Evolutionary conservation across 2,113 vertebrate genomes (phyloP).

Genomic region (Tor tambroides): DNA sequence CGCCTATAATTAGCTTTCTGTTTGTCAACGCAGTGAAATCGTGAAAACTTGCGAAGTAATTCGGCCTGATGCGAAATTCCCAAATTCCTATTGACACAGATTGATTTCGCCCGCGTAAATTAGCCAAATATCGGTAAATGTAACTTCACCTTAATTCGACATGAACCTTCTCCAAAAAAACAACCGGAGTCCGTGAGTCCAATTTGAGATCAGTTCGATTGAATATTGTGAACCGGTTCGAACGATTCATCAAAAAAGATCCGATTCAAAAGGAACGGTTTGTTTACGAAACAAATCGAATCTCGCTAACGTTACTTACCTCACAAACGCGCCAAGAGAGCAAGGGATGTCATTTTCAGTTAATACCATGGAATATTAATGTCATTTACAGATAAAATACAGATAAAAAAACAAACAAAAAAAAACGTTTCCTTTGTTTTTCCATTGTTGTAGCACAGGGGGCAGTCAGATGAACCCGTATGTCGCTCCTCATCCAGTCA

Average conservation of each 20-base stretch:
- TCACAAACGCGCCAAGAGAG: not conserved
- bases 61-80: not conserved
- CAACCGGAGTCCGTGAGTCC: not conserved
- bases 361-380: not conserved
- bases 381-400: not conserved
- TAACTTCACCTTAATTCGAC: not conserved
- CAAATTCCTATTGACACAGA: not conserved
- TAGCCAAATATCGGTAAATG: not conserved
- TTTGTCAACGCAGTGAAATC: not conserved
- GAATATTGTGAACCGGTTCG: not conserved
- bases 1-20: not conserved
- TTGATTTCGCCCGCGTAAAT: not conserved
- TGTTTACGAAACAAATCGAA: not conserved
- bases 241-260: not conserved
- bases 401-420: not conserved
- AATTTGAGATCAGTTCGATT: not conserved
- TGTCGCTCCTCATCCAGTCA: not conserved
- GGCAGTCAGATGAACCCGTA: slow-evolving; percentile 10
- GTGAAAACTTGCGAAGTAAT: not conserved
- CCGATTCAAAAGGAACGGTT: not conserved
- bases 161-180: not conserved
- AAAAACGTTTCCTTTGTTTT: not conserved
- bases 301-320: not conserved
- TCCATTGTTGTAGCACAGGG: not conserved
- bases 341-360: not conserved